Base-by-base conservation (phyloP, 2,113 vertebrate species). In the Marmota flaviventris region DNA sequence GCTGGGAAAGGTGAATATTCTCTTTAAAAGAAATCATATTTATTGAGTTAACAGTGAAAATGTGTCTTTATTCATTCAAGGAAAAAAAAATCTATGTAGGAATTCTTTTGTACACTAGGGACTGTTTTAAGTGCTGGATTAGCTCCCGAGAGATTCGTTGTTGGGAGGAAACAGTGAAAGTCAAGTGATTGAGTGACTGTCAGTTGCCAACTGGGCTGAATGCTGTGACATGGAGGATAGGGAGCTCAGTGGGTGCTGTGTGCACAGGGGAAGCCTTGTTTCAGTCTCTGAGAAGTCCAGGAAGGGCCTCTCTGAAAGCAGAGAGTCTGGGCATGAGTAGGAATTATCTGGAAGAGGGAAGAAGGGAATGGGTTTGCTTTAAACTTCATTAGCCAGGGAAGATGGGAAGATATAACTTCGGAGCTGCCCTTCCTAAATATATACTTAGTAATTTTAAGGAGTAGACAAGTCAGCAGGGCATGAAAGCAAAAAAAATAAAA, bases 11-110 rank as follows among this genome's bases (percentile, higher is more conserved):
- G n/a, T 84, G 63, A 93, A 67, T 83, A n/a, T 86, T 86, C 29
- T 61, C 14, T 85, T 92, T 29, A 73, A 95, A 93, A 48, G 39
- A 51, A 88, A 58, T 84, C 29, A 0, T 78, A 48, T 92, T 73
- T 90, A 56, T 86, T 85, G 56, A 39, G 0, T 73, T 27, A 65
- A 29, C 3, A 79, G 34, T 83, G 63, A 93, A 63, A 77, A 85
- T 78, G 32, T 93, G 63, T 58, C 51, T 96, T 91, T 29, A 91
- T 92, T 95, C 51, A 93, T 76, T 93, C 45, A 88, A 29, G 69
- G 85, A 76, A 84, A 82, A 95, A 96, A 96, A 3, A 72, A n/a
- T 65, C 58, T 67, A 4, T 65, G 65, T 65, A 82, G 56, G 61
- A 72, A 86, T 39, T 27, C 6, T 70, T 29, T 73, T 85, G 70